Conservation (phyloP, 2,113 vertebrate genomes). For the Macheiramphus alcinus region DNA sequence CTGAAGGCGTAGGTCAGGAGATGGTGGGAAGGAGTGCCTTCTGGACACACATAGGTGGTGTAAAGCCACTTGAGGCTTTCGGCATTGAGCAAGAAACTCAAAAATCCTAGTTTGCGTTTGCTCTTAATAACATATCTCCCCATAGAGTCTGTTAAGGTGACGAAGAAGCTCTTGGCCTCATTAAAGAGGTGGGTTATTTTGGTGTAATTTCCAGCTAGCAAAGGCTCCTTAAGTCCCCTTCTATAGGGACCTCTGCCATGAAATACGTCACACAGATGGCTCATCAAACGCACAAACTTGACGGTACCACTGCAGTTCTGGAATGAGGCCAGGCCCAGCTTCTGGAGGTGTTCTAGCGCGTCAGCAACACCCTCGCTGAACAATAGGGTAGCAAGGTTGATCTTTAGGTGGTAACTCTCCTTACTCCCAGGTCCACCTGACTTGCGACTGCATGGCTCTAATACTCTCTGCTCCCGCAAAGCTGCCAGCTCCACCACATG, state of each 20-base stretch:
- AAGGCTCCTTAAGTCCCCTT: conserved; percentile 3
- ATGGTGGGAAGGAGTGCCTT: neutral
- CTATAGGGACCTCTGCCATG: conserved; percentile 1
- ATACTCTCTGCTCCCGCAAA: neutral
- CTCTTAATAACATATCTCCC: conserved; percentile 49
- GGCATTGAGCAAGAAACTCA: conserved; percentile 62
- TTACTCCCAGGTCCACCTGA: neutral
- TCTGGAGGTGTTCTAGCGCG: conserved; percentile 20
- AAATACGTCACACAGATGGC: conserved; percentile 22
- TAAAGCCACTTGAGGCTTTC: conserved; percentile 69
- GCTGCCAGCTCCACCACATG: conserved; percentile 45
- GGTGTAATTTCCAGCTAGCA: conserved; percentile 3
- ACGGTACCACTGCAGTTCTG: conserved; percentile 40
- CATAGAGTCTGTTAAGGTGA: conserved; percentile 32
- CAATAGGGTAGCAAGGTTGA: conserved; percentile 43
- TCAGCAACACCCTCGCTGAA: conserved; percentile 55
- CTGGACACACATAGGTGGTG: neutral
- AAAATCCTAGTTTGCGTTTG: conserved; percentile 62
- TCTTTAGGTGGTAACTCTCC: conserved; percentile 25
- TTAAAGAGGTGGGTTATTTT: conserved; percentile 43
- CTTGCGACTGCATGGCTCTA: neutral
- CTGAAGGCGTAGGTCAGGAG: conserved; percentile 39
- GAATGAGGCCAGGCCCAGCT: conserved; percentile 51
- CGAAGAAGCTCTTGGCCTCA: conserved; percentile 55
- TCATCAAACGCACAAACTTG: conserved; percentile 56